phyloP scores from a whole-genome alignment of 1,140 invertebrate species.

The Semibalanus balanoides region DNA sequence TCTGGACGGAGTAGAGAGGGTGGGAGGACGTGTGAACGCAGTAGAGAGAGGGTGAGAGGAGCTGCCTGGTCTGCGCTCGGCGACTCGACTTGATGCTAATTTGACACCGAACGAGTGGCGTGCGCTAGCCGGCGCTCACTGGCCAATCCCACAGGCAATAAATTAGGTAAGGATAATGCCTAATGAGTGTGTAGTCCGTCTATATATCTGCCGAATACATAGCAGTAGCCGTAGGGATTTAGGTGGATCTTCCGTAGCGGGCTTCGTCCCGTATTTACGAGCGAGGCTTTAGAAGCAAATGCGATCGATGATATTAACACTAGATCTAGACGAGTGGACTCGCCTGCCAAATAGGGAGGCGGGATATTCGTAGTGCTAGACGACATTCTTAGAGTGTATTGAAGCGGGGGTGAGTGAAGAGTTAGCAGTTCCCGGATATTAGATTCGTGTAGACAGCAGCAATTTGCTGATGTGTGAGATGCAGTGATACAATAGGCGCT shows the following conservation, averaged over 20 bases:
- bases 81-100: neutral
- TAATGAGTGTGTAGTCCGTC: neutral
- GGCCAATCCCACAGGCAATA: neutral
- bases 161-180: conserved; percentile 2
- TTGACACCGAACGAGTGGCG: neutral
- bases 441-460: neutral
- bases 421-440: neutral
- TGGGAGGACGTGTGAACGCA: no score
- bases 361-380: neutral
- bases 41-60: no score
- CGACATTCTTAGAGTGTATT: neutral
- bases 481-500: neutral
- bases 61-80: no score
- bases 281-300: neutral
- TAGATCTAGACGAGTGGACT: neutral
- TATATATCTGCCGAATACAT: neutral
- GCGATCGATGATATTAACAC: neutral
- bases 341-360: neutral
- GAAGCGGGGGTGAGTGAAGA: neutral
- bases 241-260: neutral
- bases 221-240: neutral
- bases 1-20: no score
- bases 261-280: neutral
- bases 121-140: neutral
- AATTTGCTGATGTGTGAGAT: neutral